Base-by-base conservation (phyloP, 2,797 vertebrate species). In the Myotis findleyi region DNA sequence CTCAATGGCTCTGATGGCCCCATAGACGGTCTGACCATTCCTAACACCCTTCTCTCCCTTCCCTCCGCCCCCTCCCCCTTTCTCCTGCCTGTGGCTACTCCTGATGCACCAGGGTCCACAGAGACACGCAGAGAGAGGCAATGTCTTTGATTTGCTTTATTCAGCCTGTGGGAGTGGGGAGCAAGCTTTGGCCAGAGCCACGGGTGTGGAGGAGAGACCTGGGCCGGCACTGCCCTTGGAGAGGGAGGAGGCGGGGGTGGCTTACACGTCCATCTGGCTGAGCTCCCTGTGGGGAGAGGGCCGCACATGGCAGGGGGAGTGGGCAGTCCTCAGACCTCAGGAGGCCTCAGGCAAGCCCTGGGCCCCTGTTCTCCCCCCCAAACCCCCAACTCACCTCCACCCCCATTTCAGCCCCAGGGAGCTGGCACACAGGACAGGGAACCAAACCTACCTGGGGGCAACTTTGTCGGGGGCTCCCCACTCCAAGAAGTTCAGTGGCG, bases 121-220 rank as follows among this genome's bases (percentile, higher is more conserved):
- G 51, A 91, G 47, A 82, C 53, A 73, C 57, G 73, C 16, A 62
- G 27, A 51, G 17, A 57, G 18, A 57, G 13, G 23, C 64, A 23
- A 1, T 79, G 59, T 72, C 62, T 94, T 93, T 81, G 88, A 91
- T 23, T 90, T 95, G 96, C 92, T 97, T 96, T 97, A 97, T 97
- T 97, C 53, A 77, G 87, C 33, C 23, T 25, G 20, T 6, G 18
- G 33, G 64, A 33, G 14, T n/a, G 21, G 51, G 27, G 73, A 73
- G 66, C 71, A 62, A 36, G 75, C 64, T 77, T 18, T n/a, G 57
- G 16, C 20, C 33, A 55, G 72, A 83, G 84, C 55, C 23, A 12
- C 55, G 53, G 69, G 33, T 16, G 23, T 9, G 0, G 33, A 51
- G 38, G 4, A 7, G 36, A 7, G 10, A 62, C 20, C 20, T 41